phyloP scores from a whole-genome alignment of 2,888 invertebrate genomes.

The Conus canariensis region DNA sequence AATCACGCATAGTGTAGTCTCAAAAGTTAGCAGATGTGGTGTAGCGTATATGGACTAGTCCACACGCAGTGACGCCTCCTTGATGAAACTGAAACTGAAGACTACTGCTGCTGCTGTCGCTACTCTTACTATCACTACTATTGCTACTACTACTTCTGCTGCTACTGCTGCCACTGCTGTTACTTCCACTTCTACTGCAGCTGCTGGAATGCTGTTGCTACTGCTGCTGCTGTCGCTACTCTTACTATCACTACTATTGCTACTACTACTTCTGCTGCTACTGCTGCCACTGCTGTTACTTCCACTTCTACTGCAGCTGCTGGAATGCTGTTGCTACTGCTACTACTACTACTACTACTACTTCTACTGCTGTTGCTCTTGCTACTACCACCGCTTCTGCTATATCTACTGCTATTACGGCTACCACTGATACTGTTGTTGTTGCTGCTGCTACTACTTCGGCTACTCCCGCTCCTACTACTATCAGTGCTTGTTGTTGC shows the following conservation, averaged over 20 bases:
- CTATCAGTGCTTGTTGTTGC: slow-evolving; percentile 16
- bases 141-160: no score
- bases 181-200: neutral
- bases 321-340: neutral
- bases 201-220: neutral
- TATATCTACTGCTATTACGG: neutral
- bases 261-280: neutral
- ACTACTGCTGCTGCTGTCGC: no score
- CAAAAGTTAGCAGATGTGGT: no score
- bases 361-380: neutral
- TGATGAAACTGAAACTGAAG: no score
- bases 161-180: neutral
- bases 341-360: slow-evolving; percentile 1
- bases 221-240: neutral
- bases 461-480: slow-evolving; percentile 13
- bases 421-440: neutral
- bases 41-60: no score
- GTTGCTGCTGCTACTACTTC: neutral
- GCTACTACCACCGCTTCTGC: neutral
- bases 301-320: neutral
- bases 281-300: neutral
- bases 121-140: no score
- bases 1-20: no score
- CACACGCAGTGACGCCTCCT: no score
- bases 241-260: neutral